Evolutionary conservation across 2,113 vertebrate genomes (phyloP), one percentile per base, ranked within the genome.

Genomic region (Sylvia atricapilla): DNA sequence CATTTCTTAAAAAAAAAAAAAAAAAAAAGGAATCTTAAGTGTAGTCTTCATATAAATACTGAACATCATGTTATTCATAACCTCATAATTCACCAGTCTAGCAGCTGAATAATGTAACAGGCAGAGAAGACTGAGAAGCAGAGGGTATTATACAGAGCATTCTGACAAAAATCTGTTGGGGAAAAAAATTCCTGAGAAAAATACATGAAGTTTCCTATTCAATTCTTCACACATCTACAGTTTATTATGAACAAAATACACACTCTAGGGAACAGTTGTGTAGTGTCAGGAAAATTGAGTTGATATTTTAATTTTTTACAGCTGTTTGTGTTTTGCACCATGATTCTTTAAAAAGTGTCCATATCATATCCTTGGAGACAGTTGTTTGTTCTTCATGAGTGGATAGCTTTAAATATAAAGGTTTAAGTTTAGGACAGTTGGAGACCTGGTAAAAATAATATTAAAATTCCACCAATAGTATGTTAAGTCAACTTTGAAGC

Each of bases 231-330:
- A 59, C 64, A 59, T 89, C 74, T 93, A 75, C 43, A 75, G 35
- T 27, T 83, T 89, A 31, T 60, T 93, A 63, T 63, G 79, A 91
- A 67, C 24, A 72, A 88, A 94, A 92, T 88, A 30, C 8, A n/a
- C 24, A 16, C 75, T 84, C 84, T 13, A 46, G 76, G 44, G 76
- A 93, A 13, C 44, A 70, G 33, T 92, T 88, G 52, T 5, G 13
- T 90, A 64, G 53, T 78, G 68, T 81, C 79, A 87, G 37, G 60
- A 88, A 94, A 93, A 92, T 9, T 50, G 28, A 79, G n/a, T 56
- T 41, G 46, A 53, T 86, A 49, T 47, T 95, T 84, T 62, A 67
- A 86, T 92, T 94, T 93, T 93, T 93, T 94, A 58, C 83, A 94
- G 41, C 68, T 94, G 68, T 89, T 95, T 68, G 41, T 84, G 16